phyloP scores from a whole-genome alignment of 2,113 vertebrate genomes.

The Triplophysa tibetana region DNA sequence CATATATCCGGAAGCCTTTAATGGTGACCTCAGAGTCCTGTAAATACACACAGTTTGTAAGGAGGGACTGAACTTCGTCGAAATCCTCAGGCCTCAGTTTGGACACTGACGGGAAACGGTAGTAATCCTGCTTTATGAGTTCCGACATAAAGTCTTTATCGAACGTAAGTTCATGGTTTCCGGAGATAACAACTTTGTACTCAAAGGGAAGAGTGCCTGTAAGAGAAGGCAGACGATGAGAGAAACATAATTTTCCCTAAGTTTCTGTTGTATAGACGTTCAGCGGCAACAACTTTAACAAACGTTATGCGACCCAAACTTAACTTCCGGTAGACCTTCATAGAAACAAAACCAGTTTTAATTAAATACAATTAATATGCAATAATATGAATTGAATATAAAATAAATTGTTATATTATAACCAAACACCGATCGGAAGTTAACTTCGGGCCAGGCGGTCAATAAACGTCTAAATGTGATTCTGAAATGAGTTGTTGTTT shows the following conservation, averaged over 20 bases:
- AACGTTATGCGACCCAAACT: too few species aligned
- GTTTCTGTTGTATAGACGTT: too few species aligned
- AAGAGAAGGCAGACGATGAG: constrained; percentile 23
- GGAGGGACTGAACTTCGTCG: constrained; percentile 89
- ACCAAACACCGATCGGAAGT: too few species aligned
- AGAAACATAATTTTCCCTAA: neutral
- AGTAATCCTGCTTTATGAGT: constrained; percentile 94
- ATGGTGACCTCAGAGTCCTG: constrained; percentile 91
- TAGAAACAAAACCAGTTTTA: too few species aligned
- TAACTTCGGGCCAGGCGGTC: too few species aligned
- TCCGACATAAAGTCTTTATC: constrained; percentile 94
- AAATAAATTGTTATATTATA: too few species aligned
- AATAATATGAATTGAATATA: too few species aligned
- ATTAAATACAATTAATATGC: too few species aligned
- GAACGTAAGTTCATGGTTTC: constrained; percentile 93
- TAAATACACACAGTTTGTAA: constrained; percentile 92
- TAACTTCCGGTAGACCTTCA: too few species aligned
- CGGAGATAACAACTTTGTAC: constrained; percentile 93
- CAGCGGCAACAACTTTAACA: too few species aligned
- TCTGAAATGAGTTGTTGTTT: too few species aligned
- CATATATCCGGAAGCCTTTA: constrained; percentile 92
- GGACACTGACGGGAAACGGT: constrained; percentile 91
- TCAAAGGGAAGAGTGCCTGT: constrained; percentile 88
- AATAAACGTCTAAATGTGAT: too few species aligned
- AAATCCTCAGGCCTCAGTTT: constrained; percentile 94